Evolutionary conservation across 2,113 vertebrate genomes (phyloP).

Genomic region (Pomatorhinus ruficollis): DNA sequence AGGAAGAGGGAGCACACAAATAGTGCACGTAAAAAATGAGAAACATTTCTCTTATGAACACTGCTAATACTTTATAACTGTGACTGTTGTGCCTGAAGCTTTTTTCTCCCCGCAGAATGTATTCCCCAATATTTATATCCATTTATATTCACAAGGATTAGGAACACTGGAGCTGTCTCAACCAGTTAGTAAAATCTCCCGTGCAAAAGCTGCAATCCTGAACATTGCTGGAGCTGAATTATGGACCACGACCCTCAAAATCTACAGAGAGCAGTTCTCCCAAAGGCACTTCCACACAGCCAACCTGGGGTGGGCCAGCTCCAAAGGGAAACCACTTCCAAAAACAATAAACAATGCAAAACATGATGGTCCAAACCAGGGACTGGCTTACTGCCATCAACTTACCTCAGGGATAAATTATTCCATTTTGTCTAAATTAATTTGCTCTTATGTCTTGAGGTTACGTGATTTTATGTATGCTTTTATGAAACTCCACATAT

Average conservation of each 20-base stretch:
- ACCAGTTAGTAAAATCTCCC: neutral
- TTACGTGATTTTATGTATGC: neutral
- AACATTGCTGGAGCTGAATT: neutral
- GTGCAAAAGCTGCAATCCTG: neutral
- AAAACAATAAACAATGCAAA: neutral
- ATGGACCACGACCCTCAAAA: neutral
- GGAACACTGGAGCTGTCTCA: neutral
- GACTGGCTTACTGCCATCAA: neutral
- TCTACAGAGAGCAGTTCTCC: neutral
- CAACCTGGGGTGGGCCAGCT: neutral
- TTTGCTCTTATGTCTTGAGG: neutral
- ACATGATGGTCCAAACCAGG: neutral
- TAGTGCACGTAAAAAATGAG: neutral
- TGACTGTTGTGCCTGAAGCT: neutral
- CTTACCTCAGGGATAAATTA: neutral
- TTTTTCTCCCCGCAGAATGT: neutral
- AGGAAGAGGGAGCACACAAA: neutral
- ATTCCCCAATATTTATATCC: slow-evolving; percentile 18
- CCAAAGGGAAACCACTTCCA: neutral
- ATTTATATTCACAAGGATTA: slow-evolving; percentile 26
- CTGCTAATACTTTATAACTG: neutral
- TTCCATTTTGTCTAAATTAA: slow-evolving; percentile 24
- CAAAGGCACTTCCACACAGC: neutral
- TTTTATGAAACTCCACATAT: neutral
- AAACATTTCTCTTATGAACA: neutral